These are phyloP conservation scores for Gnathonemus echidnorhynchus DNA, from an alignment of 2,113 vertebrate species.

Conservation along the genomic window DNA sequence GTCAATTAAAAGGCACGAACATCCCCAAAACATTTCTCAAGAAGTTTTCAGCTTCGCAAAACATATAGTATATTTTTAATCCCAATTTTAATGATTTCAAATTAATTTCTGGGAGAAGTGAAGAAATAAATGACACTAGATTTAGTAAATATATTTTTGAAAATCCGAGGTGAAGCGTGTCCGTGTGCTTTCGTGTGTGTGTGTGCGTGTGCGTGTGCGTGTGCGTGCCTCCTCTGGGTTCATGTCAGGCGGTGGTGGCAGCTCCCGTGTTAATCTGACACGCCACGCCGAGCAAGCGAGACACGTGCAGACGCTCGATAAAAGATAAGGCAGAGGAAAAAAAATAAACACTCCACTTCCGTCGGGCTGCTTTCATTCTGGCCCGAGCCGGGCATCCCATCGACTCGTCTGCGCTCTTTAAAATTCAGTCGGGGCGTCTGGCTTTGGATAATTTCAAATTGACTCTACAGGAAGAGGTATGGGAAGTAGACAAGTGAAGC, in stretches of 20 bases:
- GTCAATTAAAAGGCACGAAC: neutral
- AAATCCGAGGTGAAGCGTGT: neutral
- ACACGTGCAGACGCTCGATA: neutral
- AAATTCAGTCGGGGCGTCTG: slow-evolving; percentile 55
- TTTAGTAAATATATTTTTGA: neutral
- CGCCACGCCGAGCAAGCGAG: neutral
- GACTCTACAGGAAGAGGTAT: slow-evolving; percentile 36
- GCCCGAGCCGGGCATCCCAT: neutral
- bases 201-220: neutral
- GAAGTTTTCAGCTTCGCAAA: neutral
- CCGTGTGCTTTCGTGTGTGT: neutral
- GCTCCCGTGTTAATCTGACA: neutral
- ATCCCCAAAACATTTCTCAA: neutral
- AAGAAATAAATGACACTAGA: neutral
- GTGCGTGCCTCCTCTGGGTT: neutral
- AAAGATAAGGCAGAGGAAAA: neutral
- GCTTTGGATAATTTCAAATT: slow-evolving; percentile 55
- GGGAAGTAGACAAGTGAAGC: slow-evolving; percentile 44
- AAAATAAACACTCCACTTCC: neutral
- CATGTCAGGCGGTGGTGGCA: neutral
- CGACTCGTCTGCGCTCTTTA: slow-evolving; percentile 30
- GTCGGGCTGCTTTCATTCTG: neutral
- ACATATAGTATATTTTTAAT: neutral
- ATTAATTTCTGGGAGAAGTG: neutral
- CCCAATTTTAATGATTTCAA: neutral